Evolutionary conservation across 2,113 vertebrate genomes (phyloP).

Genomic region (Mormyrus iriodes): DNA sequence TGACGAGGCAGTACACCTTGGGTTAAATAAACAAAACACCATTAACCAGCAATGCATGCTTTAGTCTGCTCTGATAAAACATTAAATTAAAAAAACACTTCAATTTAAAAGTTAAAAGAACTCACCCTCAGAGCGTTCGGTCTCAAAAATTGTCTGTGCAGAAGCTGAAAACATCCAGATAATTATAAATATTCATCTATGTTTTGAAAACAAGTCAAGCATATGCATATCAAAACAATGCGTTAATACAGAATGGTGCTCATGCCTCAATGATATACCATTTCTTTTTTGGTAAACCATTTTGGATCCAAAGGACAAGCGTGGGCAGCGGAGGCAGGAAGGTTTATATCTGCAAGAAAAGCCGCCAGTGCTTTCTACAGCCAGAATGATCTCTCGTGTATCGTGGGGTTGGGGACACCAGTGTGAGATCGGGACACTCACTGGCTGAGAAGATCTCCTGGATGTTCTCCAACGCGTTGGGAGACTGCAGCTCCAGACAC

Average conservation of each 20-base stretch:
- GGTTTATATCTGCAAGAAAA: not conserved
- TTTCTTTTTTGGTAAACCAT: not conserved
- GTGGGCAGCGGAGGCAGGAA: not conserved
- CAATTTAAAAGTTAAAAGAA: not conserved
- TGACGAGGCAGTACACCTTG: not conserved
- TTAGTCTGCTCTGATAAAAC: not conserved
- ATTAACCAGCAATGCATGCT: not conserved
- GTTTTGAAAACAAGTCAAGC: not conserved
- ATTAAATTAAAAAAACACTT: not conserved
- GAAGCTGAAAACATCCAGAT: slow-evolving; percentile 38
- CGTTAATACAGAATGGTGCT: not conserved
- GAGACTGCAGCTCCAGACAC: slow-evolving; percentile 69
- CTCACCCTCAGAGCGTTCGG: slow-evolving; percentile 50
- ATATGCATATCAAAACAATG: not conserved
- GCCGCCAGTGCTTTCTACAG: not conserved
- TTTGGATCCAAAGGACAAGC: not conserved
- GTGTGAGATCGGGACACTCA: slow-evolving; percentile 49
- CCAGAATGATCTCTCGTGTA: not conserved
- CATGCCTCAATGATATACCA: not conserved
- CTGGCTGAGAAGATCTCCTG: slow-evolving; percentile 67
- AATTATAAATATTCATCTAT: not conserved
- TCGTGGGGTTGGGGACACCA: not conserved
- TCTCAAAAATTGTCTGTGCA: slow-evolving; percentile 44
- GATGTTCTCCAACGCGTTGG: slow-evolving; percentile 52
- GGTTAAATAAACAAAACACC: not conserved